Percentiles rank a stretch among this genome's conserved stretches.
These are phyloP conservation scores for Syndactyla subalaris DNA, from an alignment of 2,797 vertebrate species.

Conservation along the genomic window DNA sequence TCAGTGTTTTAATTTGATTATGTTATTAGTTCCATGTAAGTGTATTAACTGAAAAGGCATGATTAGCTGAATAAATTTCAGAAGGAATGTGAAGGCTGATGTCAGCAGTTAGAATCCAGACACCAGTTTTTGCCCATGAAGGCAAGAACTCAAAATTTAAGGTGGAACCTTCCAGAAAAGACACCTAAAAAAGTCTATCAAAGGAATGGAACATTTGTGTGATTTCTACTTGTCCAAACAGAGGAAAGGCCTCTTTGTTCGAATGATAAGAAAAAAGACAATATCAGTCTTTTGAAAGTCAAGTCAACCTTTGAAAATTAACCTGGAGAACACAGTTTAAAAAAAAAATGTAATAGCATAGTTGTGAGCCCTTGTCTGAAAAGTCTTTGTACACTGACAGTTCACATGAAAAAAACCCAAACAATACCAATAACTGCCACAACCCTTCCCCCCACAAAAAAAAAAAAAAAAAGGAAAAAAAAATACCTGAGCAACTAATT, in stretches of 20 bases:
- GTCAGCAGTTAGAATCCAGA: background rate
- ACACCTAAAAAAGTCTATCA: background rate
- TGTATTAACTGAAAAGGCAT: conserved; percentile 36
- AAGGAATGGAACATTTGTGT: background rate
- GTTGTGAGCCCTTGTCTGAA: background rate
- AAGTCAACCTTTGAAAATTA: background rate
- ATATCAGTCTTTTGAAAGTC: background rate
- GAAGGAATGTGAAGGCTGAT: background rate
- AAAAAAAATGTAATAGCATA: background rate
- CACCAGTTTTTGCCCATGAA: background rate
- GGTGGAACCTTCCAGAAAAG: background rate
- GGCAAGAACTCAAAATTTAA: background rate
- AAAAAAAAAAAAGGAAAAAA: background rate
- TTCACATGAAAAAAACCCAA: background rate
- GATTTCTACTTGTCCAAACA: background rate
- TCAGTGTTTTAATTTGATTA: conserved; percentile 54
- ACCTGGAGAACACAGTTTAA: background rate
- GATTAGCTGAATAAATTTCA: conserved; percentile 47
- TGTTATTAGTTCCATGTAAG: conserved; percentile 52
- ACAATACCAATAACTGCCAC: background rate
- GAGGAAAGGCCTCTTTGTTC: background rate
- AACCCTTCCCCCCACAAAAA: too few species aligned
- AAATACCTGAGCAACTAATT: background rate
- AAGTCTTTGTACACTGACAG: background rate
- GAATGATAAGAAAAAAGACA: background rate